Evolutionary conservation across 2,888 invertebrate genomes (phyloP).

Genomic region (Drosophila anomelani): DNA sequence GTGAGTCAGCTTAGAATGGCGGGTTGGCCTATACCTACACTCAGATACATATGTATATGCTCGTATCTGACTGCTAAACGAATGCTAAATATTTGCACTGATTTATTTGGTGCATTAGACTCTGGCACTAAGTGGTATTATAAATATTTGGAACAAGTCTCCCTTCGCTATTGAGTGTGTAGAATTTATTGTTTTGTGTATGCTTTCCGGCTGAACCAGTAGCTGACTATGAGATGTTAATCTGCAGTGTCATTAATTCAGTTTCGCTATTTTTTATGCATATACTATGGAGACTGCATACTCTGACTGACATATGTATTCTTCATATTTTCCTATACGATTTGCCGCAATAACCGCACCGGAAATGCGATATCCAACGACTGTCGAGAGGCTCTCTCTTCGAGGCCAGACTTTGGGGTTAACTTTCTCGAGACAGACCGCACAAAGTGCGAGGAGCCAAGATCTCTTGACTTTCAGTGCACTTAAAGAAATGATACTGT

Average conservation of each 20-base stretch:
- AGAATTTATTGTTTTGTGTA: conserved; percentile 28
- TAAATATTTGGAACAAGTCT: conserved; percentile 65
- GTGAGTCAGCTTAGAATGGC: conserved; percentile 63
- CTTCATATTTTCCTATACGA: conserved; percentile 27
- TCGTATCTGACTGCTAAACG: conserved; percentile 65
- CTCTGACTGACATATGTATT: conserved; percentile 1
- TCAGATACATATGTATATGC: neutral
- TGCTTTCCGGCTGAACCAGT: conserved; percentile 39
- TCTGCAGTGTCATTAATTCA: conserved; percentile 45
- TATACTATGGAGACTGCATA: too few species aligned
- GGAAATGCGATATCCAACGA: conserved; percentile 69
- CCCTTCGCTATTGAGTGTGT: conserved; percentile 14
- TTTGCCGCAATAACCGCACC: conserved; percentile 71
- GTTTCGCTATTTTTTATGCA: conserved; percentile 36
- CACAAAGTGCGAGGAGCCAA: conserved; percentile 67
- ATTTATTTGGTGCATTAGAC: conserved; percentile 75
- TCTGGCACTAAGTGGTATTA: conserved; percentile 62
- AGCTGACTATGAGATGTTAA: conserved; percentile 39
- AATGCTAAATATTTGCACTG: conserved; percentile 74
- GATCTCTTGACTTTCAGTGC: conserved; percentile 39
- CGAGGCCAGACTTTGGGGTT: conserved; percentile 28
- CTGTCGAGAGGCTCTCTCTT: conserved; percentile 35
- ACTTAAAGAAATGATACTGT: neutral
- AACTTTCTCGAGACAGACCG: conserved; percentile 60
- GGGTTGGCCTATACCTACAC: neutral